Evolutionary conservation across 2,113 vertebrate genomes (phyloP), one percentile per base, ranked within the genome.

Genomic region (Parotia lawesii): DNA sequence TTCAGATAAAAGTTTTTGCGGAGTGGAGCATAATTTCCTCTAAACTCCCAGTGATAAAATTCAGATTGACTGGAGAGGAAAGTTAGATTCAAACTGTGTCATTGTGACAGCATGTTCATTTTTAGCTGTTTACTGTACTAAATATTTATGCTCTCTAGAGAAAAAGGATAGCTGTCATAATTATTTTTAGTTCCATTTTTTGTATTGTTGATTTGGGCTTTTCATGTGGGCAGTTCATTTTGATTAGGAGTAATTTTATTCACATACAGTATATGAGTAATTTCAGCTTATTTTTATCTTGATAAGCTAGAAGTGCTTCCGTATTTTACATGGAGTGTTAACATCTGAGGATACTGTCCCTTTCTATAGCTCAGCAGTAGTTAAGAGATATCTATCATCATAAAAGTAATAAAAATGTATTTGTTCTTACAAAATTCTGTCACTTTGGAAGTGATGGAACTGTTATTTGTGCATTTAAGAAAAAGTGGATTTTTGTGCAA

Each of bases 211-310:
- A 94, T 89, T 96, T 91, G 37, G 23, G 71, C 24, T 94, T 82
- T 85, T 95, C n/a, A 76, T 87, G 33, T 82, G 87, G 87, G 54
- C 78, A 90, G 85, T 87, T 91, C 27, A 82, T 95, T 91, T 93
- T 95, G 62, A 93, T 95, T 90, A 85, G 58, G 47, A 87, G 71
- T 44, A 87, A 91, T 93, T 93, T 91, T 85, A 58, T 90, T 90
- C 91, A 37, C 42, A 89, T 91, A 76, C 23, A 62, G 72, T 89
- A 81, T 44, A 31, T 57, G 74, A 85, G 81, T 76, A 87, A 91
- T 94, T 93, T 89, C 78, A 85, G 45, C 3, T 77, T 96, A 91
- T 93, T 95, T 96, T 96, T 95, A 70, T 60, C 81, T 89, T 58
- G 85, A 82, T 85, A 93, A 91, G 14, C 42, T 66, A 58, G 56